Conservation (phyloP, 2,888 invertebrate species). For the Ophioninae sp. region DNA sequence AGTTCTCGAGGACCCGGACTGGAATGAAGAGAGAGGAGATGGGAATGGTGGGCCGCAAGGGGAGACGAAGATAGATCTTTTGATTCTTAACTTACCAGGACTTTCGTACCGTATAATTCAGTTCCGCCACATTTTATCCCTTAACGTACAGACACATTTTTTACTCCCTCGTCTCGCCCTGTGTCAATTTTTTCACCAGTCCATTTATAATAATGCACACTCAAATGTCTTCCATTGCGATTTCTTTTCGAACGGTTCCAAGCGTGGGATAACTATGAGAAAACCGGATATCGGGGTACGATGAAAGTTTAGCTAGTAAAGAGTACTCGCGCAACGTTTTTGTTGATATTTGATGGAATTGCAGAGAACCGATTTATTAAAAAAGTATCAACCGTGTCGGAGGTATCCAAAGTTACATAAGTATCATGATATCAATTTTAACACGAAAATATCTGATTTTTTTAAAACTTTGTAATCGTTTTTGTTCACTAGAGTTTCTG, state of each 20-base stretch:
- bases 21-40: slow-evolving; percentile 3
- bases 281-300: too few species aligned
- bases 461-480: too few species aligned
- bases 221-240: neutral
- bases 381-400: too few species aligned
- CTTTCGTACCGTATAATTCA: neutral
- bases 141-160: slow-evolving; percentile 7
- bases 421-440: too few species aligned
- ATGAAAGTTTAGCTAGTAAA: too few species aligned
- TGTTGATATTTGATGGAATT: too few species aligned
- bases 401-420: too few species aligned
- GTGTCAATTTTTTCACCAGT: slow-evolving; percentile 60
- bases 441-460: too few species aligned
- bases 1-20: slow-evolving; percentile 41
- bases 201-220: slow-evolving; percentile 40
- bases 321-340: too few species aligned
- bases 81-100: slow-evolving; percentile 3
- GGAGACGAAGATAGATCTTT: slow-evolving; percentile 6
- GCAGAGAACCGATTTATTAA: too few species aligned
- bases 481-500: too few species aligned
- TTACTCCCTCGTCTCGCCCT: slow-evolving; percentile 14
- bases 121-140: slow-evolving; percentile 17
- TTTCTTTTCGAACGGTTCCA: slow-evolving; percentile 18
- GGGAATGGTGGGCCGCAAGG: neutral
- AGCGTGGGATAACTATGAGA: neutral